Evolutionary conservation across 1,140 invertebrate genomes (phyloP).

Genomic region (Megalopta genalis): DNA sequence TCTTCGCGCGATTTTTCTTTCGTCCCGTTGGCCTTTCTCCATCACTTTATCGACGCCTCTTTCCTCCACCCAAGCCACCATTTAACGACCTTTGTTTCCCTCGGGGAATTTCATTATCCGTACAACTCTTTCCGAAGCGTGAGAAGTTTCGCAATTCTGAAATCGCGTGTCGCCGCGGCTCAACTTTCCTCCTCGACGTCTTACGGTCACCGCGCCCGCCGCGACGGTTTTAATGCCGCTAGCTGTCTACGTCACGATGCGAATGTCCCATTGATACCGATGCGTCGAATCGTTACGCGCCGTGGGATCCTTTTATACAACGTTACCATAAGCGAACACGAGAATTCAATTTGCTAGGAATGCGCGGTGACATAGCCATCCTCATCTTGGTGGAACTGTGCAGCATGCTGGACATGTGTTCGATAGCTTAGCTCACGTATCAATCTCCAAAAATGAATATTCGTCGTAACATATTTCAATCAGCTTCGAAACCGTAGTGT

Average conservation of each 20-base stretch:
- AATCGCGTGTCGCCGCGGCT: constrained; percentile 9
- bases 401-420: too few species aligned
- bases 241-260: not conserved
- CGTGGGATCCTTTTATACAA: not conserved
- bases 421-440: too few species aligned
- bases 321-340: too few species aligned
- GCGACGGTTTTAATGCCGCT: constrained; percentile 9
- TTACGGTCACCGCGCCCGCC: not conserved
- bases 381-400: too few species aligned
- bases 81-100: constrained; percentile 34
- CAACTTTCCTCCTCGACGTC: not conserved
- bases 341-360: too few species aligned
- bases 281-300: not conserved
- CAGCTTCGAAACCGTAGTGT: too few species aligned
- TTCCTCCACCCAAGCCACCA: not conserved
- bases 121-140: constrained; percentile 12
- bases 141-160: constrained; percentile 20
- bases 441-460: too few species aligned
- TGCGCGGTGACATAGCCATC: too few species aligned
- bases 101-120: constrained; percentile 48
- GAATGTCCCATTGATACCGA: not conserved
- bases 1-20: not conserved
- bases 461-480: too few species aligned
- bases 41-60: constrained; percentile 11
- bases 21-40: constrained; percentile 36